A percentile compares a stretch with the other conserved stretches of the same genome.
Conservation (phyloP, 2,888 invertebrate species). For the Platycnemis pennipes region DNA sequence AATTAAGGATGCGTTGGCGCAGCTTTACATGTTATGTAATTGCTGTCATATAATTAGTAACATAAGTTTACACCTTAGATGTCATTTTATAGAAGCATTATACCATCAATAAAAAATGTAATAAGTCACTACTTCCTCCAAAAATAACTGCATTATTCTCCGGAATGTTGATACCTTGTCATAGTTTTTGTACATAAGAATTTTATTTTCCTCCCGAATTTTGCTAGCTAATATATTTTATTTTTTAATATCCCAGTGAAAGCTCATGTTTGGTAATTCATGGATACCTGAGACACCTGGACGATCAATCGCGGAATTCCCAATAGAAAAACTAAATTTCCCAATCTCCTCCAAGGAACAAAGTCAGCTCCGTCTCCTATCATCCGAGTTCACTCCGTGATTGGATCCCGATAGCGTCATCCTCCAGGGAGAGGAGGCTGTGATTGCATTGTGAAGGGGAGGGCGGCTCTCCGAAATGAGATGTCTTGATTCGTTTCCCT, state of each 20-base stretch:
- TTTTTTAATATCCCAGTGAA: neutral
- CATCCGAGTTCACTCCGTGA: neutral
- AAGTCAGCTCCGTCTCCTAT: neutral
- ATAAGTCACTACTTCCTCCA: too few relatives aligned
- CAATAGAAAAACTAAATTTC: neutral
- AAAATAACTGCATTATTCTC: too few relatives aligned
- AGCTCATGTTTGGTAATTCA: neutral
- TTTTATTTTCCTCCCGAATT: too few relatives aligned
- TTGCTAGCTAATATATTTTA: too few relatives aligned
- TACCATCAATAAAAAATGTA: too few relatives aligned
- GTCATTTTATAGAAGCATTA: too few relatives aligned
- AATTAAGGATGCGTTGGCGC: too few relatives aligned
- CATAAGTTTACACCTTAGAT: too few relatives aligned
- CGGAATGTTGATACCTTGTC: too few relatives aligned
- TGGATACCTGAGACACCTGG: neutral
- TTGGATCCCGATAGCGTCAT: neutral
- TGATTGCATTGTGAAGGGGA: neutral
- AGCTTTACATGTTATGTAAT: too few relatives aligned
- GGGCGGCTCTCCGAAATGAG: slow-evolving; percentile 18
- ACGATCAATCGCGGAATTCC: neutral
- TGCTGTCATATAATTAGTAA: too few relatives aligned
- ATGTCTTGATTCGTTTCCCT: slow-evolving; percentile 38
- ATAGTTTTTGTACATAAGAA: too few relatives aligned
- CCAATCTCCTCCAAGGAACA: neutral
- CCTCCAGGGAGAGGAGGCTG: neutral